Conservation (phyloP, 2,888 invertebrate species). For the Ernsta delagoae region DNA sequence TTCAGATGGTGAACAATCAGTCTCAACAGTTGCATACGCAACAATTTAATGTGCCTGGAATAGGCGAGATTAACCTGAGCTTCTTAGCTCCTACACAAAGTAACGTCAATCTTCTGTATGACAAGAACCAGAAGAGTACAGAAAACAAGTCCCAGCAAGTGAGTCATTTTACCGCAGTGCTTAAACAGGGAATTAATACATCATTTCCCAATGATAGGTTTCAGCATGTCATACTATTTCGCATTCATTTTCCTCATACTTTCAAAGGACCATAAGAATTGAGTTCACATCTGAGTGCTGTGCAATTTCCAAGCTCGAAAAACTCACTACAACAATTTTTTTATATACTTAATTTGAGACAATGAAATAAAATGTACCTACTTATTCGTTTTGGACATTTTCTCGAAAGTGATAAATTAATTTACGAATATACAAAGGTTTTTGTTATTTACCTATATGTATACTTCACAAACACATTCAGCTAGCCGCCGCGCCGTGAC, state of each 20-base stretch:
- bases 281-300: not conserved
- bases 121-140: conserved; percentile 72
- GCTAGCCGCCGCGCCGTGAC: no score
- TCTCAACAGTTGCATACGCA: conserved; percentile 61
- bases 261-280: conserved; percentile 1
- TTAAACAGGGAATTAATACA: not conserved
- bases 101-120: conserved; percentile 73
- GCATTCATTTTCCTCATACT: conserved; percentile 8
- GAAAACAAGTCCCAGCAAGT: conserved; percentile 75
- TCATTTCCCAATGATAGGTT: not conserved
- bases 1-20: conserved; percentile 55
- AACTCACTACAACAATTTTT: no score
- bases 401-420: no score
- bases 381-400: no score
- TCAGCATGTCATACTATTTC: conserved; percentile 1
- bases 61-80: conserved; percentile 76
- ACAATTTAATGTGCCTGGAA: conserved; percentile 78
- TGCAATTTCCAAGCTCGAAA: no score
- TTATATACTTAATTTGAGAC: no score
- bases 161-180: conserved; percentile 43
- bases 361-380: no score
- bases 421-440: no score
- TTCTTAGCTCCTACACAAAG: conserved; percentile 72
- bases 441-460: no score
- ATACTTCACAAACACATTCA: no score